phyloP scores from a whole-genome alignment of 2,113 vertebrate genomes.

The Urocynchramus pylzowi region DNA sequence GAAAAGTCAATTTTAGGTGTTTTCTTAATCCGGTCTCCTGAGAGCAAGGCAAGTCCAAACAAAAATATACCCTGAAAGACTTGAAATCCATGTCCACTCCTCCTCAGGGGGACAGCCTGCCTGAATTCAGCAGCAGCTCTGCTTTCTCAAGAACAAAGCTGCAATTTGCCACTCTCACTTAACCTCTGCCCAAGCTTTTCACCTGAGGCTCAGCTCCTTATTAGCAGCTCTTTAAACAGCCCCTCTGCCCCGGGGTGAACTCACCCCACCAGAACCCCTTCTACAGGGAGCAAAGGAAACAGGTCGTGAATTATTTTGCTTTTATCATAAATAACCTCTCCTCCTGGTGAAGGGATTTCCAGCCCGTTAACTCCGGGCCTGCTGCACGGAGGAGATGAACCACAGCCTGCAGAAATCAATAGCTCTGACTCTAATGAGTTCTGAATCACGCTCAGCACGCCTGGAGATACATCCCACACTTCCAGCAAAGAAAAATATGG shows the following conservation, averaged over 20 bases:
- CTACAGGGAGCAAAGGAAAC: neutral
- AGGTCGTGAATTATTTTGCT: neutral
- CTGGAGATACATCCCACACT: neutral
- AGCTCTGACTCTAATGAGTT: neutral
- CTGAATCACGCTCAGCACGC: slow-evolving; percentile 18
- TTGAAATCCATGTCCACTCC: neutral
- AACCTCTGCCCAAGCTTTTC: slow-evolving; percentile 12
- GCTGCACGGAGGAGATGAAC: neutral
- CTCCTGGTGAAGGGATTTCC: neutral
- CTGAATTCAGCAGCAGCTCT: neutral
- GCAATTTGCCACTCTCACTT: neutral
- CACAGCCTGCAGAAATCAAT: slow-evolving; percentile 23
- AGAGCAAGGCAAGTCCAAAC: neutral
- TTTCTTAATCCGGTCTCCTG: neutral
- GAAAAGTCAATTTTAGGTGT: neutral
- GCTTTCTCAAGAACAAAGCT: neutral
- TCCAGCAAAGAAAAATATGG: neutral
- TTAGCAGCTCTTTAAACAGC: neutral
- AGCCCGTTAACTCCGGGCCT: neutral
- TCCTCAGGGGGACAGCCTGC: neutral
- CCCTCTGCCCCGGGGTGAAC: neutral
- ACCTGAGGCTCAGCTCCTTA: neutral
- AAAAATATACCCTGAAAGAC: neutral
- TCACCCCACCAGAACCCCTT: neutral
- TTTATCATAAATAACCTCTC: slow-evolving; percentile 12